Base-by-base conservation (phyloP, 35 echinoderm and acorn worm genomes). In the Apostichopus parvimensis region DNA sequence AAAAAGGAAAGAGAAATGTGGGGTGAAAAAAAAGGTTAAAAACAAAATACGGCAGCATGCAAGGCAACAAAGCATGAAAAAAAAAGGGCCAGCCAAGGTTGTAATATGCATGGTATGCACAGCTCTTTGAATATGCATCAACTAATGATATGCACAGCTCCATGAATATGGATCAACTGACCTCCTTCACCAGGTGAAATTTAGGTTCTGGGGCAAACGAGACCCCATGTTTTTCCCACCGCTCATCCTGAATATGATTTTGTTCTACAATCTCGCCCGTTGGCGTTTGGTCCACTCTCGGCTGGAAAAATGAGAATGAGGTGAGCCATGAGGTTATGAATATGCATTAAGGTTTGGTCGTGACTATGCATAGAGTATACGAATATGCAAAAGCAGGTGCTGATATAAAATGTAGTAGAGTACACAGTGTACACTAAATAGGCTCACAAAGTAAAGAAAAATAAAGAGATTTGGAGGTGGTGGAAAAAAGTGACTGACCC, bases 141-240 rank as follows among this genome's bases (percentile, higher is more conserved):
- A 57, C 55, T 82, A 75, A 75, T 75, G 12, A 55, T 58, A 58
- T 84, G 81, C 55, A 84, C 81, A 58, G 53, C 81, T 53, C 68
- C 77, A 91, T 91, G 89, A 91, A 91, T 91, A 91, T 91, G 71
- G 70, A 91, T 77, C 77, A 87, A 97, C 95, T 97, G 93, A 97
- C 95, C 95, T 97, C 95, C 91, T 94, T 91, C 18, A 97, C 90
- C 54, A 94, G 95, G 75, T 94, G 95, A 88, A 97, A 92, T 97
- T 97, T 97, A 82, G 97, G 97, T 92, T 99, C 97, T 21, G 97
- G 97, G 55, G 97, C 97, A 92, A 99, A 99, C 60, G 95, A 96
- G 53, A 99, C 97, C 53, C 96, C 96, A 59, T 90, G 92, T 78
- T 87, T 93, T 73, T 93, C 92, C 75, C 83, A 91, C 72, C 89